Percentiles rank a stretch among this genome's conserved stretches.
phyloP scores from a whole-genome alignment of 2,888 invertebrate genomes.

The Ormyrus labotus region DNA sequence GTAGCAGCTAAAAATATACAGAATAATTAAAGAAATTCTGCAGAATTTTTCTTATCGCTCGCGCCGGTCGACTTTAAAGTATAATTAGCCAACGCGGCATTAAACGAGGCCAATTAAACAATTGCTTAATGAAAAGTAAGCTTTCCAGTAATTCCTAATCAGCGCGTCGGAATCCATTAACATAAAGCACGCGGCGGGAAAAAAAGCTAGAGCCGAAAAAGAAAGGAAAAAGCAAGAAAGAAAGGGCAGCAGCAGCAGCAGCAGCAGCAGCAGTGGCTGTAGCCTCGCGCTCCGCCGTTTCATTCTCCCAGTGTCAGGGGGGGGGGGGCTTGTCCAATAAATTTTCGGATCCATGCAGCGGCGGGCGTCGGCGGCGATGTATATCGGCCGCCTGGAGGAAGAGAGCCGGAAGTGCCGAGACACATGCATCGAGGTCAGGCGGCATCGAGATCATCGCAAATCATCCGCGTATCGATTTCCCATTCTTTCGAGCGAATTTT shows the following conservation, averaged over 20 bases:
- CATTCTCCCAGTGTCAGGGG: constrained; percentile 35
- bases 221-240: not conserved
- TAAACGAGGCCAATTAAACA: constrained; percentile 32
- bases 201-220: not conserved
- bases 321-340: constrained; percentile 49
- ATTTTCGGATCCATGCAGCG: constrained; percentile 39
- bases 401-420: constrained; percentile 33
- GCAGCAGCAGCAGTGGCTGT: not conserved
- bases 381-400: not conserved
- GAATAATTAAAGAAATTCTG: not conserved
- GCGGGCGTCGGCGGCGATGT: not conserved
- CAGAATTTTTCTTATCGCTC: not conserved
- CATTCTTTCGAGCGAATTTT: constrained; percentile 35
- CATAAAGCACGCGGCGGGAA: constrained; percentile 22
- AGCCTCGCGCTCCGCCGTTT: constrained; percentile 14
- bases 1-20: not conserved
- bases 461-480: constrained; percentile 50
- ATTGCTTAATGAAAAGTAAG: constrained; percentile 41
- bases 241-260: too few relatives aligned
- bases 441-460: constrained; percentile 52
- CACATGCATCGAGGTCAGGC: constrained; percentile 29
- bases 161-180: constrained; percentile 31
- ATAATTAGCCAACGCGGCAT: constrained; percentile 9
- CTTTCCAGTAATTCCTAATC: constrained; percentile 19
- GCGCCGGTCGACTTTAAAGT: not conserved